These are phyloP conservation scores for Paedocypris micromegethes DNA, from an alignment of 2,797 vertebrate genomes.

Conservation along the genomic window DNA sequence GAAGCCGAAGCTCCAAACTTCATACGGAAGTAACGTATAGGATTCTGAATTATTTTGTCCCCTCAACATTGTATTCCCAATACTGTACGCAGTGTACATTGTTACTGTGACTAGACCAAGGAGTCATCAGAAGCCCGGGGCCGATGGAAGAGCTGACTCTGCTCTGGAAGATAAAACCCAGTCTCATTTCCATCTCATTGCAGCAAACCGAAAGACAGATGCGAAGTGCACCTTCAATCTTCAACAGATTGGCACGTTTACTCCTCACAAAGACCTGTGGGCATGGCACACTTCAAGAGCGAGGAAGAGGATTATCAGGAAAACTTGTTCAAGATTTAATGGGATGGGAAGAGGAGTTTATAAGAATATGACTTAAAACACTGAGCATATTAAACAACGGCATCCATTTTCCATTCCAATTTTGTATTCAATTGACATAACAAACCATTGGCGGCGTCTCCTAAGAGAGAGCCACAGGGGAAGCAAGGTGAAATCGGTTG, in stretches of 20 bases:
- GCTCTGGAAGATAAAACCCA: slow-evolving; percentile 39
- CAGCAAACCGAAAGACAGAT: slow-evolving; percentile 31
- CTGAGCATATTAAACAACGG: slow-evolving; percentile 19
- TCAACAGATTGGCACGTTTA: slow-evolving; percentile 25
- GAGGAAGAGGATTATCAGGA: slow-evolving; percentile 2
- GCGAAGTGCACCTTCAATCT: slow-evolving; percentile 16
- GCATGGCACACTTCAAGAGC: slow-evolving; percentile 13
- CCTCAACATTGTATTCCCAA: too few relatives aligned
- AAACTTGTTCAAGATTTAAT: neutral
- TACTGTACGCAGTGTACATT: too few relatives aligned
- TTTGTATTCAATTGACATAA: slow-evolving; percentile 39
- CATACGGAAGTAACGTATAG: too few relatives aligned
- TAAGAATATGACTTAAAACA: too few relatives aligned
- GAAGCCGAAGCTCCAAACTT: too few relatives aligned
- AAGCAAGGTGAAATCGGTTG: slow-evolving; percentile 31
- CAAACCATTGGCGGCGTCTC: slow-evolving; percentile 12
- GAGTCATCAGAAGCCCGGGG: neutral
- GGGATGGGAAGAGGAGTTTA: neutral
- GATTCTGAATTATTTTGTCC: too few relatives aligned
- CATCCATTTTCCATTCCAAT: slow-evolving; percentile 27
- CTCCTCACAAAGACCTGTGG: slow-evolving; percentile 33
- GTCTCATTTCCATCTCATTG: slow-evolving; percentile 33
- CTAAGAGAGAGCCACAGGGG: neutral
- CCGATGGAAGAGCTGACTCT: neutral
- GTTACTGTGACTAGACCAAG: neutral